Base-by-base conservation (phyloP, 2,888 invertebrate species). In the Ormyrus rosae region DNA sequence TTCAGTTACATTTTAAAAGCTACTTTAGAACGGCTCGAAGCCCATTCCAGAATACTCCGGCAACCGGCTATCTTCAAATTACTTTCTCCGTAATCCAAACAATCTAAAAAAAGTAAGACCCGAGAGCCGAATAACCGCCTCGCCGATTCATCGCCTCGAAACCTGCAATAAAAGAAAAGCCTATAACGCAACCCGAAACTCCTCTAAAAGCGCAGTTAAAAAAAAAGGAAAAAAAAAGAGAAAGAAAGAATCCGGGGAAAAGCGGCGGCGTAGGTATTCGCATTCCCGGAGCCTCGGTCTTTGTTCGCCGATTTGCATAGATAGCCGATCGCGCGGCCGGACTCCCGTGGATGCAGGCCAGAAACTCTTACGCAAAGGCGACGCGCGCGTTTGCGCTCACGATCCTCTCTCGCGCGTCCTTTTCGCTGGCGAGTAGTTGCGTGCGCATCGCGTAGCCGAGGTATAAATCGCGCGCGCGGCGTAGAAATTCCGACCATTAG, bases 281-380 rank as follows among this genome's bases (percentile, higher is more conserved):
- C 45, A 34, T 34, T 60, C 7, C 13, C 56, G 34, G 34, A 34
- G 34, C 34, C 34, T 34, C 34, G 34, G 11, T 50, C 60, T 71
- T 71, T 71, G 60, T 71, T 55, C 60, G 11, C 10, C 51, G 46
- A 53, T 55, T 63, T 56, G 76, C 63, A 55, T 70, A 61, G 69
- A 70, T 77, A 77, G 48, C 6, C 69, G 45, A 77, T 77, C 61
- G 50, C 60, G 46, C 56, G 19, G 19, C 56, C 46, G 50, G 68
- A 68, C 55, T 68, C 45, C 34, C 19, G 51, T 71, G 61, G 71
- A 71, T 71, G 50, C 71, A 51, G 60, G 71, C 51, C 68, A 67
- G 67, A n/a, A 48, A 13, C 34, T 34, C n/a, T 67, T 68, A 53
- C 61, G 68, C 45, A 75, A 67, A 68, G 4, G 34, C 34, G 34